Percentiles rank a stretch among this genome's conserved stretches.
phyloP scores from a whole-genome alignment of 2,797 vertebrate genomes.

The Phaenicophaeus curvirostris region DNA sequence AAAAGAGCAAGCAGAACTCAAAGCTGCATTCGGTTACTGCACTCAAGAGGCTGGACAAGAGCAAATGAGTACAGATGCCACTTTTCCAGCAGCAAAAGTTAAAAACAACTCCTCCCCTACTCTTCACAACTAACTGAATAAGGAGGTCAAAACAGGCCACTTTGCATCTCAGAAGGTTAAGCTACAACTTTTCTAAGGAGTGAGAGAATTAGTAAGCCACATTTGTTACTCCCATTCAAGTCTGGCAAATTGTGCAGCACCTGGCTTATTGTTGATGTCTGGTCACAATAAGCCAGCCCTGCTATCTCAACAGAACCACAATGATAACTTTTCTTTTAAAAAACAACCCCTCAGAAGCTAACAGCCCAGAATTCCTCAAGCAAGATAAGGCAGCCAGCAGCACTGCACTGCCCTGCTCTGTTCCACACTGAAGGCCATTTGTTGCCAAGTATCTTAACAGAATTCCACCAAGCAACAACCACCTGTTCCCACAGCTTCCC shows the following conservation, averaged over 20 bases:
- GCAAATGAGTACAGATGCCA: rapidly evolving
- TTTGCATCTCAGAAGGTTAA: neutral
- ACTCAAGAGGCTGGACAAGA: neutral
- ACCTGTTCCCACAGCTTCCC: constrained; percentile 46
- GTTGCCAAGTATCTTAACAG: neutral
- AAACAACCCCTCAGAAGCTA: constrained; percentile 9
- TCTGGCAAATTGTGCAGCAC: neutral
- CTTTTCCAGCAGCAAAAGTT: neutral
- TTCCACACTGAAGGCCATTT: neutral
- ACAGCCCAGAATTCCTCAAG: constrained; percentile 17
- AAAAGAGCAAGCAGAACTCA: neutral
- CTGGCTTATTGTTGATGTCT: neutral
- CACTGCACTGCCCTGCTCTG: neutral
- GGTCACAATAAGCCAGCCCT: neutral
- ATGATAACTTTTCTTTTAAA: neutral
- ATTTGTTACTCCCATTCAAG: neutral
- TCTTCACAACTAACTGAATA: neutral
- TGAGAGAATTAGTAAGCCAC: neutral
- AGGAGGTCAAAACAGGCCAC: neutral
- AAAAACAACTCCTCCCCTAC: neutral
- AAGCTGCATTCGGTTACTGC: neutral
- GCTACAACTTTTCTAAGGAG: neutral
- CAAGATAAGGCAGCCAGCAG: constrained; percentile 36
- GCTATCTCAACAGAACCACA: constrained; percentile 22
- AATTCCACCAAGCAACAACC: constrained; percentile 11